phyloP scores from a whole-genome alignment of 2,797 vertebrate genomes.

The Coracias cyanogaster region DNA sequence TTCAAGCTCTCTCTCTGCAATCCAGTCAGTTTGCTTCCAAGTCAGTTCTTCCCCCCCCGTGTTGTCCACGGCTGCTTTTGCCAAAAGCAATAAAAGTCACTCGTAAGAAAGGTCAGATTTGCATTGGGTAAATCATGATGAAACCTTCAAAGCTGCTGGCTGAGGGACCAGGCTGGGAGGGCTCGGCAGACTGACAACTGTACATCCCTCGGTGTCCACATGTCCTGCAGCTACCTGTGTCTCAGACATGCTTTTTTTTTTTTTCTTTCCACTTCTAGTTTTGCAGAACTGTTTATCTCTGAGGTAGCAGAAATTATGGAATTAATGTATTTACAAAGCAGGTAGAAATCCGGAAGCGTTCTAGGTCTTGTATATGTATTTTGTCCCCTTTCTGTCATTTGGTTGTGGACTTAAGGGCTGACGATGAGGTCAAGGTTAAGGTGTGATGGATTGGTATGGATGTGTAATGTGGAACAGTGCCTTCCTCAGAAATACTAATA shows the following conservation, averaged over 20 bases:
- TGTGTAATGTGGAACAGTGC: not conserved
- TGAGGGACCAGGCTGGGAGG: slow-evolving; percentile 10
- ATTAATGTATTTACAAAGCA: not conserved
- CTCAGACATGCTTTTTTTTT: not conserved
- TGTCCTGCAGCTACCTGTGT: not conserved
- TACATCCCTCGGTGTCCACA: not conserved
- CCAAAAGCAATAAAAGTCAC: slow-evolving; percentile 76
- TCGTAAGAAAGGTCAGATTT: slow-evolving; percentile 72
- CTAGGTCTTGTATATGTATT: not conserved
- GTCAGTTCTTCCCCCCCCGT: slow-evolving; percentile 16
- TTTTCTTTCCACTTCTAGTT: not conserved
- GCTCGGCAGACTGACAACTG: not conserved
- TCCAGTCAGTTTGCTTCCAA: slow-evolving; percentile 50
- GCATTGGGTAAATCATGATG: slow-evolving; percentile 61
- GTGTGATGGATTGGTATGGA: not conserved
- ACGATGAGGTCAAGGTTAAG: not conserved
- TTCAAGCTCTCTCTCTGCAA: slow-evolving; percentile 56
- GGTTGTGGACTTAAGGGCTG: not conserved
- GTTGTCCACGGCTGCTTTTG: slow-evolving; percentile 66
- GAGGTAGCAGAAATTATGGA: not conserved
- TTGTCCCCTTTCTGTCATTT: not conserved
- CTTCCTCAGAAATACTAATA: not conserved
- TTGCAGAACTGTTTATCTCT: not conserved
- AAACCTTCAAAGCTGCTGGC: slow-evolving; percentile 51
- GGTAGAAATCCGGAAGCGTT: not conserved